phyloP scores from a whole-genome alignment of 1,140 invertebrate genomes.

The Bombus affinis region DNA sequence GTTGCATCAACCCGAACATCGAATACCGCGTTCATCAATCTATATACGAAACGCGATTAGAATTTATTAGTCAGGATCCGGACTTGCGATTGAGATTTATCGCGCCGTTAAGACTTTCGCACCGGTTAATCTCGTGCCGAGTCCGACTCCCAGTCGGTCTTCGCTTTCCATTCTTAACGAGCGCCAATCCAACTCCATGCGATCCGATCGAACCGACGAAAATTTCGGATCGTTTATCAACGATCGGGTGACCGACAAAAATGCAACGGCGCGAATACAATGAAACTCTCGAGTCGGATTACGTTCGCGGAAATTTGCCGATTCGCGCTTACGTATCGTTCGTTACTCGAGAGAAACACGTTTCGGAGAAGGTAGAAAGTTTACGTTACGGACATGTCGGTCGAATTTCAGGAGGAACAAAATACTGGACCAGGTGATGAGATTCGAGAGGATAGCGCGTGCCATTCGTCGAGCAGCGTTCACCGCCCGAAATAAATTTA shows the following conservation, averaged over 20 bases:
- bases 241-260: no score
- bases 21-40: neutral
- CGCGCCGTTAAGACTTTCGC: neutral
- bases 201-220: neutral
- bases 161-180: no score
- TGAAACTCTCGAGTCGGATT: no score
- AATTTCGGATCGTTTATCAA: neutral
- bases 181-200: neutral
- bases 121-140: neutral
- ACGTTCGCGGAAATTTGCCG: no score
- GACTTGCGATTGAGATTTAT: constrained; percentile 21
- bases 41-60: neutral
- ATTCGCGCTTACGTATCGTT: neutral
- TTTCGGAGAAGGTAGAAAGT: neutral
- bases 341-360: no score
- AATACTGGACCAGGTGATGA: neutral
- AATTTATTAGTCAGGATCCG: constrained; percentile 28
- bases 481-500: constrained; percentile 24
- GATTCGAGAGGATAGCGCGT: neutral
- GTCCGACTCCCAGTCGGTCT: neutral
- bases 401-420: neutral
- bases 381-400: neutral
- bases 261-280: no score
- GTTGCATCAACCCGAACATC: neutral
- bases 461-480: neutral